Evolutionary conservation across 1,140 invertebrate genomes (phyloP).

Genomic region (Magallana angulata): DNA sequence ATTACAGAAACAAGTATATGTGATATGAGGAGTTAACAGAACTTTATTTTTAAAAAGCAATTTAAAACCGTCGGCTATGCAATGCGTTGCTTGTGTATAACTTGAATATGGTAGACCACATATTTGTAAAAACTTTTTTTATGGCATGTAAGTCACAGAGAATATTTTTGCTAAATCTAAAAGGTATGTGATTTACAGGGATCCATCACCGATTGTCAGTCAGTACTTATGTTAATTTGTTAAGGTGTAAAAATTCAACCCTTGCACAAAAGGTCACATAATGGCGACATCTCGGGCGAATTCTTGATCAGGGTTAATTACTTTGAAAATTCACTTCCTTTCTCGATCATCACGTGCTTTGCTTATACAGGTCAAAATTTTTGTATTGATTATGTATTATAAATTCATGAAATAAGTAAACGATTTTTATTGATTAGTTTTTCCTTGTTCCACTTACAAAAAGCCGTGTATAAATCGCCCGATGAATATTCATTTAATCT

Average conservation of each 20-base stretch:
- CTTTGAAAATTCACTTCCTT: slow-evolving; percentile 15
- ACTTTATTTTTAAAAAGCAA: no score
- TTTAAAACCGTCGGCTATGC: no score
- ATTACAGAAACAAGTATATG: no score
- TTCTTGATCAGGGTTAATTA: slow-evolving; percentile 9
- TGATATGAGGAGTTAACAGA: no score
- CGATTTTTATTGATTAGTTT: not conserved
- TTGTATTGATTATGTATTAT: not conserved
- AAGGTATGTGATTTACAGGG: not conserved
- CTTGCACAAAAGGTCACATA: slow-evolving; percentile 4
- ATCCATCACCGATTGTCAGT: not conserved
- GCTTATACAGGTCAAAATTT: not conserved
- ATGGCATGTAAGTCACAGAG: no score
- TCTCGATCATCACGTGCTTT: not conserved
- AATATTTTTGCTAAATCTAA: not conserved
- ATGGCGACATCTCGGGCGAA: slow-evolving; percentile 13
- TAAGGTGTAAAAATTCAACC: slow-evolving; percentile 13
- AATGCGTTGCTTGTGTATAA: no score
- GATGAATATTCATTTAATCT: no score
- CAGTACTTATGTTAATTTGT: slow-evolving; percentile 27
- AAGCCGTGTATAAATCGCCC: not conserved
- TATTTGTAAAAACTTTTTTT: no score
- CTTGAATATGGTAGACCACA: no score
- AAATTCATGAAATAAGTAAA: no score
- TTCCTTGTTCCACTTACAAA: not conserved